These are phyloP conservation scores for Botia kubotai DNA, from an alignment of 2,797 vertebrate species.

Conservation along the genomic window DNA sequence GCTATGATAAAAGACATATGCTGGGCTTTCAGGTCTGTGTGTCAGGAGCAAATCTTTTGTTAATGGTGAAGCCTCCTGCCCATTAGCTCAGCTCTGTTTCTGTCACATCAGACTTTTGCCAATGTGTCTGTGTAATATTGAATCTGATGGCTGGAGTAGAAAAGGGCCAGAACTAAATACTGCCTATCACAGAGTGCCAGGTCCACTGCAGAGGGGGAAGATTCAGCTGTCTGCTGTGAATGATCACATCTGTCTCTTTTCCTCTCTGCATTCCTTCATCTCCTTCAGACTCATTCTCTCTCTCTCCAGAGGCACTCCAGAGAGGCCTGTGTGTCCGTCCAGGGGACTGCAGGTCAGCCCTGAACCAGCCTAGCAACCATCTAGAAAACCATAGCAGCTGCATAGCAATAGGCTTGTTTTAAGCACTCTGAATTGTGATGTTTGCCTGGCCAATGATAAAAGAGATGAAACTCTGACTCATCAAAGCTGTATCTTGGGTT, in stretches of 20 bases:
- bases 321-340: no score
- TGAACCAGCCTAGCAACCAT: not conserved
- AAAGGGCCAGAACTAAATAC: constrained; percentile 59
- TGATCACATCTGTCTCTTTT: constrained; percentile 59
- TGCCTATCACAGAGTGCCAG: constrained; percentile 60
- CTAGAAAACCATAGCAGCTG: not conserved
- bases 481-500: not conserved
- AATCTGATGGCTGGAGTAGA: constrained; percentile 63
- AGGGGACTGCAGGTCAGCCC: no score
- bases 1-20: not conserved
- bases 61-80: constrained; percentile 37
- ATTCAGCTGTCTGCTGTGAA: constrained; percentile 61
- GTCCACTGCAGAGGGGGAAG: constrained; percentile 64
- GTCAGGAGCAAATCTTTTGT: constrained; percentile 19
- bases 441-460: not conserved
- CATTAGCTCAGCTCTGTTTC: constrained; percentile 55
- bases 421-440: not conserved
- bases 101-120: constrained; percentile 49
- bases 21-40: constrained; percentile 10
- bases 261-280: not conserved
- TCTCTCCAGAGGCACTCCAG: not conserved
- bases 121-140: constrained; percentile 64
- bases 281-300: not conserved
- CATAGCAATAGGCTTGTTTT: not conserved
- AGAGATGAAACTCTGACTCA: not conserved